phyloP scores from a whole-genome alignment of 2,113 vertebrate species.

The Crotalus tigris region DNA sequence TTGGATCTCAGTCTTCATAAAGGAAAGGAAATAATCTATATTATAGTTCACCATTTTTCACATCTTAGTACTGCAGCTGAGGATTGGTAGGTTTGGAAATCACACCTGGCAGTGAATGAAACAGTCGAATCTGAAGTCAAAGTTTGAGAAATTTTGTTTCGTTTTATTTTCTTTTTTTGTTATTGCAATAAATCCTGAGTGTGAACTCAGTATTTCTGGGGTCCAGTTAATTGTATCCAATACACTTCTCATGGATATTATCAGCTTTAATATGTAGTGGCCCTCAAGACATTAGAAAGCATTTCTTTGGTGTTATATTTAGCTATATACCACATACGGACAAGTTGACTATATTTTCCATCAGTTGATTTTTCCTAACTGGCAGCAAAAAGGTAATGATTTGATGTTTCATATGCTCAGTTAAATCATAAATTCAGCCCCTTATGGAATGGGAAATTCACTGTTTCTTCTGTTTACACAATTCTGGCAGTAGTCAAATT shows the following conservation, averaged over 20 bases:
- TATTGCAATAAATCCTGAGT: not conserved
- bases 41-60: not conserved
- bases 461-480: not conserved
- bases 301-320: not conserved
- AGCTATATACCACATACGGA: not conserved
- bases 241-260: not conserved
- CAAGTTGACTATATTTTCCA: not conserved
- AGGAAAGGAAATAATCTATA: not conserved
- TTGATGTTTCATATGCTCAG: not conserved
- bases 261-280: not conserved
- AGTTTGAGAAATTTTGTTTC: not conserved
- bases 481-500: not conserved
- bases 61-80: not conserved
- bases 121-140: not conserved
- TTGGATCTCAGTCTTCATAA: not conserved
- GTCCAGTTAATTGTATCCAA: not conserved
- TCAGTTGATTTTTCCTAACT: not conserved
- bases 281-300: not conserved
- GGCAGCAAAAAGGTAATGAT: not conserved
- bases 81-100: not conserved
- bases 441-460: not conserved
- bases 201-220: not conserved
- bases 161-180: not conserved
- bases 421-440: not conserved
- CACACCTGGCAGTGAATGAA: not conserved